Evolutionary conservation across 2,888 invertebrate species (phyloP), one percentile per base, ranked within the genome.

Genomic region (Peribatodes rhomboidaria): DNA sequence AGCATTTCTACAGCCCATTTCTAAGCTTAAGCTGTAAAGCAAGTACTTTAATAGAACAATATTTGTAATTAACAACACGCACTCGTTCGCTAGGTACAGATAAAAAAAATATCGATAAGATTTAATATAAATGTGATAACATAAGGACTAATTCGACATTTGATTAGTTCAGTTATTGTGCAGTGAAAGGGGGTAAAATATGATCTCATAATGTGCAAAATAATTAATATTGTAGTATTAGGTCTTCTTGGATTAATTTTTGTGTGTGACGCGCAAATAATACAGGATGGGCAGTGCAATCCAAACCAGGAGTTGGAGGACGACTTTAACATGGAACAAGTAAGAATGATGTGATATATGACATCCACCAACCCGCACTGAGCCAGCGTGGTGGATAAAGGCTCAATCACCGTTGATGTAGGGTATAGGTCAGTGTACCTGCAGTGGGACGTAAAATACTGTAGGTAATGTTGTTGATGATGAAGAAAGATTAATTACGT

Each of bases 201-300:
- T 90, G 89, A 85, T 85, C 75, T 81, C 77, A 85, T 79, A 69
- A 89, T 88, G 86, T 76, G 64, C 46, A 82, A 77, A 67, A 71
- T 77, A 66, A 56, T 83, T 55, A 65, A 50, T 65, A 46, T 65
- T 56, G 52, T 89, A 79, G 74, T 87, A 74, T 69, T 87, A 74
- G 77, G 80, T 75, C 62, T 84, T 11, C 10, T 84, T 55, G 82
- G 84, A 74, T 72, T 85, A 33, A 64, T 87, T 42, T 73, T 78
- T 70, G 74, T 74, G 67, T 80, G 83, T 82, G 79, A 78, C 46
- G 86, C 82, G 46, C 89, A 89, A 65, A 72, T 88, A 14, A 61
- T 87, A 31, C 87, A 88, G 65, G 18, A 73, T 64, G 88, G 88
- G 80, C 87, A 84, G 53, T 92, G 92, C 68, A 65, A 87, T 55